Evolutionary conservation across 2,888 invertebrate genomes (phyloP), one percentile per base, ranked within the genome.

Genomic region (Napeogenes inachia): DNA sequence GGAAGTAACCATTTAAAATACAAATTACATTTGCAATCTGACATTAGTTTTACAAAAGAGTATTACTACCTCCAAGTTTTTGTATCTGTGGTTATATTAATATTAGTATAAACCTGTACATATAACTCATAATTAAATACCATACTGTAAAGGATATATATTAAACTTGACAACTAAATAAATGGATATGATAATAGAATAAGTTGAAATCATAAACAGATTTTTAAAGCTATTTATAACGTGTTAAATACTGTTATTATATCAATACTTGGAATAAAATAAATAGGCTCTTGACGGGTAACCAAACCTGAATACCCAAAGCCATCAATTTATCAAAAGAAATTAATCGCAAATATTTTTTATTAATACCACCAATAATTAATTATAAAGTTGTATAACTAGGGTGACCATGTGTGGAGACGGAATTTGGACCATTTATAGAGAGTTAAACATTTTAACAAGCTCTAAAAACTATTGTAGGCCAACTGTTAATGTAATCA

Each of bases 1-100:
- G 71, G 71, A 70, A 71, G 68, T 66, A 61, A 56, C 60, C 30
- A 62, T 59, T 61, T 66, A 67, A 67, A 70, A 66, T 68, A 70
- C 65, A 64, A 68, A 70, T 68, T 59, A 56, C 45, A 64, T 61
- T 61, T 54, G 58, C 60, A 46, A 64, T 55, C 33, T 57, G 35
- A 32, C 35, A 35, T 13, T 45, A 21, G 32, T 45, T 57, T 45
- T 45, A 13, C 33, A 32, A 21, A 21, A 13, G 10, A 42, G 10
- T 10, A 42, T 10, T 42, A 42, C 10, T 42, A 21, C 21, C 21
- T 21, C 21, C 21, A 21, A 2, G 35, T 35, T 35, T 21, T 45
- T 45, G 13, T 38, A 45, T 56, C 56, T 33, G 35, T 35, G 35
- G 10, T 10, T 42, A 10, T 42, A 8, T 42, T 12, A 38, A 4